phyloP scores from a whole-genome alignment of 2,797 vertebrate genomes.

The Natrix natrix region DNA sequence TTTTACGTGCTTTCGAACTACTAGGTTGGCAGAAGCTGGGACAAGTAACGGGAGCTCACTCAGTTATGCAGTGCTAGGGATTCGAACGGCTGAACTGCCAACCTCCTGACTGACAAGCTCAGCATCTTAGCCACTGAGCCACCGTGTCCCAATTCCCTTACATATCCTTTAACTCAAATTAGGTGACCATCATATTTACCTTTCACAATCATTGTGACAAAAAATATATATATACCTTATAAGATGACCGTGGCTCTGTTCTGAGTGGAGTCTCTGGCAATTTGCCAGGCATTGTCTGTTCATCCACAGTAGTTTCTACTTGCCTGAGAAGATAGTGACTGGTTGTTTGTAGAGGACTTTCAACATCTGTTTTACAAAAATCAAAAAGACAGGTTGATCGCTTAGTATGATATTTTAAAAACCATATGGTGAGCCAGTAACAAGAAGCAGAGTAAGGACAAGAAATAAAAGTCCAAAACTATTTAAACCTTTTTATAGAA shows the following conservation, averaged over 20 bases:
- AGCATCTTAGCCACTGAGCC: no score
- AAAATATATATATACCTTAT: conserved; percentile 79
- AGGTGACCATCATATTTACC: neutral
- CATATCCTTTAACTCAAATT: neutral
- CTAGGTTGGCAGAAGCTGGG: no score
- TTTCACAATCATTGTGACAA: neutral
- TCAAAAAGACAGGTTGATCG: neutral
- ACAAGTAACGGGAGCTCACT: no score
- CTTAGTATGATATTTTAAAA: neutral
- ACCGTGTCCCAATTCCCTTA: no score
- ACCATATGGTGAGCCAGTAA: neutral
- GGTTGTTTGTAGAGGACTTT: conserved; percentile 84
- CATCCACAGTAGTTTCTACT: conserved; percentile 87
- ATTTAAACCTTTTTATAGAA: neutral
- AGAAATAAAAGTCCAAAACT: conserved; percentile 16
- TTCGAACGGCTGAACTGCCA: no score
- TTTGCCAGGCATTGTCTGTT: conserved; percentile 86
- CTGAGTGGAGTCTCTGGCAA: conserved; percentile 89
- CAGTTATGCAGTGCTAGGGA: no score
- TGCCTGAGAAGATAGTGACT: conserved; percentile 85
- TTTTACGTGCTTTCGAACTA: no score
- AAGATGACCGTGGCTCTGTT: conserved; percentile 83
- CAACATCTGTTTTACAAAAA: conserved; percentile 68
- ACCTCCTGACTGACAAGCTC: no score
- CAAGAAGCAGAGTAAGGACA: neutral